A percentile compares a stretch with the other conserved stretches of the same genome.
These are phyloP conservation scores for Sepioteuthis lessoniana DNA, from an alignment of 2,888 invertebrate genomes.

Conservation along the genomic window DNA sequence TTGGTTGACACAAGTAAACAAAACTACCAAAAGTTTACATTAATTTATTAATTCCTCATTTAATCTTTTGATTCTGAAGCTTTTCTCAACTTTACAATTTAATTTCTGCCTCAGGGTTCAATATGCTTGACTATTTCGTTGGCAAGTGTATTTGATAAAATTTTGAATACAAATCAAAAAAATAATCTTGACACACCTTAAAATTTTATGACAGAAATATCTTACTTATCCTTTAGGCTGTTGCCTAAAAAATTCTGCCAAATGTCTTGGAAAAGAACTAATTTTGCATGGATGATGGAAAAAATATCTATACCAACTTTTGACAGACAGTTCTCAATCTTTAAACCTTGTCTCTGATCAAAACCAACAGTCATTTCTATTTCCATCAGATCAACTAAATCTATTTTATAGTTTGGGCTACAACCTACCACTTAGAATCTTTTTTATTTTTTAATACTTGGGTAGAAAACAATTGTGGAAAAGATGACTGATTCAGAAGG, in stretches of 20 bases:
- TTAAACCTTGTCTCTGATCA: background rate
- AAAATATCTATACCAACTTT: background rate
- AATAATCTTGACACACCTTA: background rate
- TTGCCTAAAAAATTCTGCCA: background rate
- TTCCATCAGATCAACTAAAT: background rate
- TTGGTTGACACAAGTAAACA: too few species aligned
- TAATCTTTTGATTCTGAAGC: too few species aligned
- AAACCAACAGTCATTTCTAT: background rate
- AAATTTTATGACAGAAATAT: background rate
- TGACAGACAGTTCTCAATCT: background rate
- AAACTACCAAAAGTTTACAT: too few species aligned
- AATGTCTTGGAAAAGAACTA: background rate
- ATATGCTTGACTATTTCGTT: background rate
- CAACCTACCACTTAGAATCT: constrained; percentile 33
- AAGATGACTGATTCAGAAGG: background rate
- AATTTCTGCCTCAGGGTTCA: background rate
- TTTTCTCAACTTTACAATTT: background rate
- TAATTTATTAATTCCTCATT: too few species aligned
- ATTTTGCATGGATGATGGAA: background rate
- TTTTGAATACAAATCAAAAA: background rate
- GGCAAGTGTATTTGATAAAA: background rate
- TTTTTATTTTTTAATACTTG: background rate
- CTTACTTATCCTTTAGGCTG: background rate
- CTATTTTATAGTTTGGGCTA: background rate
- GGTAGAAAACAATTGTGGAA: background rate